Evolutionary conservation across 2,113 vertebrate genomes (phyloP), one percentile per base, ranked within the genome.

Genomic region (Austrofundulus limnaeus): DNA sequence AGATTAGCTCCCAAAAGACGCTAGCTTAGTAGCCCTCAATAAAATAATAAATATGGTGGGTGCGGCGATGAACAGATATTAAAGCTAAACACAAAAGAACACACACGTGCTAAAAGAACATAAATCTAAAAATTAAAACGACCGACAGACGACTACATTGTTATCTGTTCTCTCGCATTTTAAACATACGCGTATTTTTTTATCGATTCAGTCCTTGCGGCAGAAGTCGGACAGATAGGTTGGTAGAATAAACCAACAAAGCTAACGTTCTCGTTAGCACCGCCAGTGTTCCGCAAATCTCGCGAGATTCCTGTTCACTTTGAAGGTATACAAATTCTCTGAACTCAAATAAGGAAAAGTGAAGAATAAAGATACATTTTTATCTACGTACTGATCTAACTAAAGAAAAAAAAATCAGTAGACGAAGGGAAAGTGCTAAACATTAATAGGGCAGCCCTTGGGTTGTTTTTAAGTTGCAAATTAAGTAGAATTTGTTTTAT

Each of bases 31-130:
- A 78, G 64, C 60, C 52, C 51, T 50, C 50, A 78, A 76, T 76
- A 75, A 70, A 60, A 64, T 66, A 74, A 70, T 51, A 21, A 50
- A 59, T 53, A 55, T 21, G 61, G 48, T 80, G 83, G 86, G 82
- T 68, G 87, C 87, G 89, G 87, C 78, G 75, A 76, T 61, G 63
- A 75, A 82, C 65, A 70, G 17, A 81, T 59, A 75, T 83, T 51
- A 72, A 73, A 38, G 15, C 51, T 37, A 55, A 75, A 86, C 71
- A 77, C 50, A 73, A 78, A 34, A 59, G 8, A 70, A 69, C 47
- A 64, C 39, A 73, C 20, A 20, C 23, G 12, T 53, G 56, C 19
- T 57, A 65, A 83, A 78, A 52, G 0, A 62, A 73, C 68, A 72
- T 4, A 60, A 24, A 49, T 19, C 6, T 60, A 52, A n/a, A 24